Conservation (phyloP, 1,140 invertebrate genomes). For the Neodiprion virginianus region DNA sequence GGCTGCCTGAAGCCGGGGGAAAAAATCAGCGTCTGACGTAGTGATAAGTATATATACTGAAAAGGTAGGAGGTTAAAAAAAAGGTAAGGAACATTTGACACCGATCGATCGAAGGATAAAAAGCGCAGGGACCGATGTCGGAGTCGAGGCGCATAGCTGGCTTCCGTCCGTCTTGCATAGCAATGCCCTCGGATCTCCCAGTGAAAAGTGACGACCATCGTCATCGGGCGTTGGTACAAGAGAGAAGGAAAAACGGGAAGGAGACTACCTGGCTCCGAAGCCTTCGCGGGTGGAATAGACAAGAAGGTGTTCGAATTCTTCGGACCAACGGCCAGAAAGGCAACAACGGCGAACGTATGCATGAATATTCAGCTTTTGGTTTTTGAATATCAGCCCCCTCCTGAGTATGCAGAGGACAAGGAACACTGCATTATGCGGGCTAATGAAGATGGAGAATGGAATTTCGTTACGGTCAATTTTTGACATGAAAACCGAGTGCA, state of each 20-base stretch:
- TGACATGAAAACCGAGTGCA: too few relatives aligned
- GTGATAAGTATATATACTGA: not conserved
- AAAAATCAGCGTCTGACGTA: too few relatives aligned
- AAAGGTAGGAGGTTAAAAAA: not conserved
- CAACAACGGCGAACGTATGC: not conserved
- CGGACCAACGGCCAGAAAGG: not conserved
- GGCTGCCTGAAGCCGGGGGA: too few relatives aligned
- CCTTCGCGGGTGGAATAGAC: not conserved
- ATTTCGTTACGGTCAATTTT: not conserved
- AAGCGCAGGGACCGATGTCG: not conserved
- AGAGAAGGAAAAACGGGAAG: not conserved
- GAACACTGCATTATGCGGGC: not conserved
- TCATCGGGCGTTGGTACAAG: not conserved
- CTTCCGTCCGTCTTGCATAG: not conserved
- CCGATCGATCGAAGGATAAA: not conserved
- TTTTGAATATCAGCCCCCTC: not conserved
- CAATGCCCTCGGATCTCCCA: not conserved
- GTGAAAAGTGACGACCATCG: too few relatives aligned
- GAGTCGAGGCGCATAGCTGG: not conserved
- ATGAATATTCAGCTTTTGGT: not conserved
- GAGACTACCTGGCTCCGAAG: not conserved
- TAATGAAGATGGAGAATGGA: not conserved
- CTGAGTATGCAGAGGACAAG: too few relatives aligned
- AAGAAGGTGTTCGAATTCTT: not conserved
- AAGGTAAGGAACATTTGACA: not conserved